These are phyloP conservation scores for Entomobrya multifasciata DNA, from an alignment of 2,888 invertebrate species.

Conservation along the genomic window DNA sequence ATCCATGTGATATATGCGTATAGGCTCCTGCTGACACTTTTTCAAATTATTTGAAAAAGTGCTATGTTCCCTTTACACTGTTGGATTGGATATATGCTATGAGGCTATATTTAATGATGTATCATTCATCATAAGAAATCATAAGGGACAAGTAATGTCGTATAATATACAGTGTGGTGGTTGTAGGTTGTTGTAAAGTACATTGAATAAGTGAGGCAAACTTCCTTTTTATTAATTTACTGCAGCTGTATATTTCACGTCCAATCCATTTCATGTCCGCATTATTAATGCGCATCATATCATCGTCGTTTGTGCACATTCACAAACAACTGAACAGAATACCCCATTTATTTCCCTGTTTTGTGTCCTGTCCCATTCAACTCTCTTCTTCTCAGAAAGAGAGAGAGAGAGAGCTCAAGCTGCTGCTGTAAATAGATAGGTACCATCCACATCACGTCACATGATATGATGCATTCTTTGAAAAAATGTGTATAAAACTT, in stretches of 20 bases:
- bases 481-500: neutral
- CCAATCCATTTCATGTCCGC: slow-evolving; percentile 24
- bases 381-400: too few relatives aligned
- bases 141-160: neutral
- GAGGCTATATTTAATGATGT: neutral
- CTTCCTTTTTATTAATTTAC: slow-evolving; percentile 66
- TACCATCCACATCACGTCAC: neutral
- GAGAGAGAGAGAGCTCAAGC: too few relatives aligned
- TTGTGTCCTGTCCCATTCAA: too few relatives aligned
- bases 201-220: neutral
- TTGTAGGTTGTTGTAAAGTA: neutral
- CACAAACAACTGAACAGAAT: neutral
- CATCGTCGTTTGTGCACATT: neutral
- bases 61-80: too few relatives aligned
- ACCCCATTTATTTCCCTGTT: slow-evolving; percentile 6
- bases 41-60: too few relatives aligned
- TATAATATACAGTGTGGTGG: neutral
- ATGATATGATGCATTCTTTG: too few relatives aligned
- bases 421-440: too few relatives aligned
- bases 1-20: too few relatives aligned
- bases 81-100: too few relatives aligned
- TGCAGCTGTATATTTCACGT: slow-evolving; percentile 24
- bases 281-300: neutral
- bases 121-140: neutral
- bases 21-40: too few relatives aligned